Percentiles rank a stretch among this genome's conserved stretches.
phyloP scores from a whole-genome alignment of 2,888 invertebrate genomes.

The Cosmia trapezina region DNA sequence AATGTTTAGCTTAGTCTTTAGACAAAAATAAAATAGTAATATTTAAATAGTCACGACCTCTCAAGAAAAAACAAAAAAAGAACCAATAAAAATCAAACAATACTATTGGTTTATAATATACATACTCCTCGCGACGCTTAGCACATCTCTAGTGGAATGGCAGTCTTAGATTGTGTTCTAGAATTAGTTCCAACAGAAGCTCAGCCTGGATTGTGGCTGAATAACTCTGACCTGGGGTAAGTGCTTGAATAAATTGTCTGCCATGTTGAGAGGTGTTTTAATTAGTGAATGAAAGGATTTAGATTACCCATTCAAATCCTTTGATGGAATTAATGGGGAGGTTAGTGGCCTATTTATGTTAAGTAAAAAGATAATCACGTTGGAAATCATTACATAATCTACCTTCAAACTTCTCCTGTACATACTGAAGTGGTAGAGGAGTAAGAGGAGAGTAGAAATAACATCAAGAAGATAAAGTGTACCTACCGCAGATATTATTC shows the following conservation, averaged over 20 bases:
- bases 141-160: background rate
- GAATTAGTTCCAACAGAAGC: conserved; percentile 41
- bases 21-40: too few species aligned
- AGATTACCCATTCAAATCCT: conserved; percentile 52
- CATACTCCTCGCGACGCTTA: background rate
- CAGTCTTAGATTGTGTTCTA: conserved; percentile 34
- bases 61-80: too few species aligned
- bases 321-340: conserved; percentile 24
- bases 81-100: conserved; percentile 1
- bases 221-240: conserved; percentile 35
- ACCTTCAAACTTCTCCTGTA: too few species aligned
- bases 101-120: background rate
- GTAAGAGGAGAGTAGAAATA: too few species aligned
- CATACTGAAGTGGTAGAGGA: too few species aligned
- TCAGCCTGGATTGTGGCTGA: conserved; percentile 29
- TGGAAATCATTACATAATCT: too few species aligned
- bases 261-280: conserved; percentile 42
- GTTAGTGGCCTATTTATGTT: background rate
- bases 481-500: too few species aligned
- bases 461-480: too few species aligned
- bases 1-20: too few species aligned
- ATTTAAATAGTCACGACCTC: too few species aligned
- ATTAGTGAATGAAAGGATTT: conserved; percentile 53
- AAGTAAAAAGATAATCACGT: background rate
- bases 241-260: conserved; percentile 53